Conservation (phyloP, 2,888 invertebrate genomes). For the Allophyes oxyacanthae region DNA sequence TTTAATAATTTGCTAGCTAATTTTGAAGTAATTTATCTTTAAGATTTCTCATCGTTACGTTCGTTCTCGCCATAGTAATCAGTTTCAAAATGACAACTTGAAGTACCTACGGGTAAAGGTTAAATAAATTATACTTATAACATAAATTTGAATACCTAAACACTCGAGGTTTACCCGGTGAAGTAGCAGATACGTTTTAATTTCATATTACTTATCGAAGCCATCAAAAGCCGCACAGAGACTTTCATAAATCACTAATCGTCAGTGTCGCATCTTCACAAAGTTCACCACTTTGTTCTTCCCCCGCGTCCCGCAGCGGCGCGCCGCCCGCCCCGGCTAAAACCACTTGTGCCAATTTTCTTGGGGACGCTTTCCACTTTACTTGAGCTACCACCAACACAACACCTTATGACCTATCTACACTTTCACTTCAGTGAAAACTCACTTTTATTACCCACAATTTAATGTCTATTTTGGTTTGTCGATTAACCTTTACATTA, state of each 20-base stretch:
- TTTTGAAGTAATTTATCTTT: too few species aligned
- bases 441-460: slow-evolving; percentile 58
- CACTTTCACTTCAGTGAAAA: slow-evolving; percentile 63
- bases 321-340: slow-evolving; percentile 80
- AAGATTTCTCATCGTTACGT: too few species aligned
- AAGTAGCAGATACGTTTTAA: too few species aligned
- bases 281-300: slow-evolving; percentile 59
- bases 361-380: slow-evolving; percentile 87
- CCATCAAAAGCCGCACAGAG: slow-evolving; percentile 39
- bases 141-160: too few species aligned
- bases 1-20: too few species aligned
- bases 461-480: slow-evolving; percentile 69
- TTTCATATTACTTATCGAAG: too few species aligned
- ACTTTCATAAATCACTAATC: slow-evolving; percentile 24
- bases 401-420: slow-evolving; percentile 71
- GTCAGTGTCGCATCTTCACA: slow-evolving; percentile 35
- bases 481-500: slow-evolving; percentile 45
- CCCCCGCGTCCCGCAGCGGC: slow-evolving; percentile 68
- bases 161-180: too few species aligned
- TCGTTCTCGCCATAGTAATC: too few species aligned
- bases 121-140: too few species aligned
- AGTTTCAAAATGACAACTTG: too few species aligned
- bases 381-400: slow-evolving; percentile 79
- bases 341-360: slow-evolving; percentile 90
- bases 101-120: too few species aligned